Conservation (phyloP, 2,888 invertebrate genomes). For the Pristionchus maxplancki region DNA sequence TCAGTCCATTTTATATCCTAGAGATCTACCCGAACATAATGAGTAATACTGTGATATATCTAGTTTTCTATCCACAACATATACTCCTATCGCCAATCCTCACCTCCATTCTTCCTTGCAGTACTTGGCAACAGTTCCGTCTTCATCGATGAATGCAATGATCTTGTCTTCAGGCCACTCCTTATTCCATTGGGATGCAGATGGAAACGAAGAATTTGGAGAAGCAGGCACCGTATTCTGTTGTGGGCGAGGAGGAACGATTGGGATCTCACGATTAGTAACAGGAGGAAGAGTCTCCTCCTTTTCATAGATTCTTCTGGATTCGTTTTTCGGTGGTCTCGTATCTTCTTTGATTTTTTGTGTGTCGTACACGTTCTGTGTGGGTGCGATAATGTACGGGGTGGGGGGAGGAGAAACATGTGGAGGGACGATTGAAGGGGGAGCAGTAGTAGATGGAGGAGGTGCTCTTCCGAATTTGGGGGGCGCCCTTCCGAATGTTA, state of each 20-base stretch:
- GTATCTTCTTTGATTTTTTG: no score
- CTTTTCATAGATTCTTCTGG: no score
- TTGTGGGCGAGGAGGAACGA: no score
- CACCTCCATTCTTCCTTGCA: background rate
- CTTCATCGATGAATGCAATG: background rate
- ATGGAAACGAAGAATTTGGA: background rate
- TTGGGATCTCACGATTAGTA: no score
- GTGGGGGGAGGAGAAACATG: background rate
- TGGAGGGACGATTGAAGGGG: background rate
- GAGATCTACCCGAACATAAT: no score
- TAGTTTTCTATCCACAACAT: background rate
- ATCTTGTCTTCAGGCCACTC: background rate
- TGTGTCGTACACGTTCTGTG: no score
- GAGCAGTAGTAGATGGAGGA: background rate
- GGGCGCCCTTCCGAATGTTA: background rate
- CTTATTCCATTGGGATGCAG: background rate
- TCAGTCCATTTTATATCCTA: no score
- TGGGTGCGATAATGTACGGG: no score
- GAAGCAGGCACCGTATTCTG: no score
- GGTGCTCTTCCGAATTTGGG: background rate
- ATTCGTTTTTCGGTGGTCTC: no score
- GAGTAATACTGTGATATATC: no score
- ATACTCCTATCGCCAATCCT: background rate
- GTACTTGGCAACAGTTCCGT: background rate
- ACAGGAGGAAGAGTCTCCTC: no score